A percentile compares a stretch with the other conserved stretches of the same genome.
Conservation (phyloP, 2,888 invertebrate species). For the Nomada flava region DNA sequence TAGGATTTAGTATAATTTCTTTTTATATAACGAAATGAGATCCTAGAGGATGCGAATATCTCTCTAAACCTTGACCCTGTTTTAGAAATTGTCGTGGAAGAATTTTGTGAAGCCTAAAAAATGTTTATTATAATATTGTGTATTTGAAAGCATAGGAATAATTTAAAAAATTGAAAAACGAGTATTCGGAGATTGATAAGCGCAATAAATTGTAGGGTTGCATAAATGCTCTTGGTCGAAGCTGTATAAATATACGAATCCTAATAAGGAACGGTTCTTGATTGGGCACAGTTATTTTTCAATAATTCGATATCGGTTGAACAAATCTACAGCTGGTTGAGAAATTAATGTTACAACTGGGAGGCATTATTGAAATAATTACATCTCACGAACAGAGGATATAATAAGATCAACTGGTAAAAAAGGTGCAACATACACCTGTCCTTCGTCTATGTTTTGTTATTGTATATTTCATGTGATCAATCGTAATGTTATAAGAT, state of each 20-base stretch:
- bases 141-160: too few relatives aligned
- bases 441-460: background rate
- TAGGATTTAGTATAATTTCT: background rate
- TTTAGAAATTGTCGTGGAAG: too few relatives aligned
- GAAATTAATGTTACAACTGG: too few relatives aligned
- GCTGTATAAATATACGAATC: background rate
- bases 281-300: background rate
- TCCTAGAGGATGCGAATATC: background rate
- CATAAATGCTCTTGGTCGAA: too few relatives aligned
- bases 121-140: too few relatives aligned
- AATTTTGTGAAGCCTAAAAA: too few relatives aligned
- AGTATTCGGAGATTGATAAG: too few relatives aligned
- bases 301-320: background rate
- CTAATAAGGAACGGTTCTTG: background rate
- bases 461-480: background rate
- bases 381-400: too few relatives aligned
- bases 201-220: too few relatives aligned
- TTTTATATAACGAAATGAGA: background rate
- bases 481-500: background rate
- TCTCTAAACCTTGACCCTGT: too few relatives aligned
- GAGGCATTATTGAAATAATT: background rate
- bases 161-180: too few relatives aligned
- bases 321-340: background rate
- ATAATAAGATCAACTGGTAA: background rate
- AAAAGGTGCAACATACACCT: background rate